Conservation (phyloP, 2,797 vertebrate genomes). For the Tenualosa ilisha region DNA sequence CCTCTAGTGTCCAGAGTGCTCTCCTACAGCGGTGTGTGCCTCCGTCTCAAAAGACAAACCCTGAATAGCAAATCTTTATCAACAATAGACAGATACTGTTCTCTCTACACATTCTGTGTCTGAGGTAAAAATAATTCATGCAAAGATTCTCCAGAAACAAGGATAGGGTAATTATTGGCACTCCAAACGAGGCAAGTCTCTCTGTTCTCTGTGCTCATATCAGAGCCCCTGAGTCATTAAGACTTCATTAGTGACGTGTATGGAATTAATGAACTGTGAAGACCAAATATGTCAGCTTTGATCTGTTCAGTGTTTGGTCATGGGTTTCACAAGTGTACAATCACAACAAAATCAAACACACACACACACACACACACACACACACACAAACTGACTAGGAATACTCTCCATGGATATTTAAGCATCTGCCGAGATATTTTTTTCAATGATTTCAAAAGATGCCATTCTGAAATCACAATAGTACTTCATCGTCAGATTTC, state of each 20-base stretch:
- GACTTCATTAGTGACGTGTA: background rate
- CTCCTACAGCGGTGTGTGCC: background rate
- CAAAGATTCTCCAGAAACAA: background rate
- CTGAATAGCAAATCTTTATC: background rate
- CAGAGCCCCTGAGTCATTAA: background rate
- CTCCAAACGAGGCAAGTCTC: background rate
- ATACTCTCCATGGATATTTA: background rate
- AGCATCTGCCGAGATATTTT: background rate
- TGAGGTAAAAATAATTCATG: background rate
- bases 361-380: too few species aligned
- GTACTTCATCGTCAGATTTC: background rate
- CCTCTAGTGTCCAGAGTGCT: background rate
- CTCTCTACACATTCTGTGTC: background rate
- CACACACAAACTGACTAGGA: background rate
- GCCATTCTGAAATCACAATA: background rate
- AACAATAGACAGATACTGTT: background rate
- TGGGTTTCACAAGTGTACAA: background rate
- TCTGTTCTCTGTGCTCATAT: background rate
- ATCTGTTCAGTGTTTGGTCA: background rate
- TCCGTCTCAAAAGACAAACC: background rate
- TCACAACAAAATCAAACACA: background rate
- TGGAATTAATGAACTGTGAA: constrained; percentile 17
- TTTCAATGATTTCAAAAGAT: background rate
- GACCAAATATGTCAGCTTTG: constrained; percentile 13
- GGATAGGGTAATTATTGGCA: background rate